Evolutionary conservation across 2,113 vertebrate species (phyloP).

Genomic region (Pycnonotus jocosus): DNA sequence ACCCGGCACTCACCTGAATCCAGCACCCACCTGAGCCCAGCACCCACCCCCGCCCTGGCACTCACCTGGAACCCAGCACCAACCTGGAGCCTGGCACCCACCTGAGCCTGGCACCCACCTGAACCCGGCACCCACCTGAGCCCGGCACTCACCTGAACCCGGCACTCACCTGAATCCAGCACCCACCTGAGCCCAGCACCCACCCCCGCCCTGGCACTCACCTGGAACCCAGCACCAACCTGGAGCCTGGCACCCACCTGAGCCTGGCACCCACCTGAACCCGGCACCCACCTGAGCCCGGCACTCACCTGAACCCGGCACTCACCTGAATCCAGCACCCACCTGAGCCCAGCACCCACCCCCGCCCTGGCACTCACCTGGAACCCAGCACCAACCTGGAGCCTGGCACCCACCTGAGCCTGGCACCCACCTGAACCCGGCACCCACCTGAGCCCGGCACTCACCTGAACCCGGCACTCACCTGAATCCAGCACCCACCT

Average conservation of each 20-base stretch:
- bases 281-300: not conserved
- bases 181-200: not conserved
- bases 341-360: not conserved
- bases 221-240: not conserved
- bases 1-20: too few relatives aligned
- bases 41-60: not conserved
- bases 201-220: not conserved
- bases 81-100: not conserved
- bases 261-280: not conserved
- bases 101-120: not conserved
- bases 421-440: not conserved
- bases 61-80: too few relatives aligned
- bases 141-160: not conserved
- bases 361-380: too few relatives aligned
- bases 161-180: not conserved
- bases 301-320: not conserved
- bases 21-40: not conserved
- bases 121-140: too few relatives aligned
- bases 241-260: not conserved
- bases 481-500: not conserved
- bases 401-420: not conserved
- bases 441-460: not conserved
- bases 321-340: not conserved
- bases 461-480: not conserved
- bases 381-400: too few relatives aligned